phyloP scores from a whole-genome alignment of 2,113 vertebrate genomes.

The Antigone vipio region DNA sequence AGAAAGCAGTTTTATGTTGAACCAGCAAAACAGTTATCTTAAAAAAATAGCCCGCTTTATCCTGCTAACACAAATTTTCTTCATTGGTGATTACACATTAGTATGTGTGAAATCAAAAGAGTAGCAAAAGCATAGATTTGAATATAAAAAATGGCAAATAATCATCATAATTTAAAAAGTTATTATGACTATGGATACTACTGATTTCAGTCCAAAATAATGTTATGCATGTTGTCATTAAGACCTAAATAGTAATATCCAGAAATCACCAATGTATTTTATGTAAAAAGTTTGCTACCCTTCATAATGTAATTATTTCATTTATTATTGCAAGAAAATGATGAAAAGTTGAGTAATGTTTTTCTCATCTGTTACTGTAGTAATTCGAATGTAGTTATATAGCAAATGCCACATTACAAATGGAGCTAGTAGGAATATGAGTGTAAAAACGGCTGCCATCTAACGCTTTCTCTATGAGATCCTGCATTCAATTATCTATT shows the following conservation, averaged over 20 bases:
- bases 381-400: neutral
- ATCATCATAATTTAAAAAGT: neutral
- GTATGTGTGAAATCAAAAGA: neutral
- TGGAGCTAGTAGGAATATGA: neutral
- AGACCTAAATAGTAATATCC: neutral
- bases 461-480: neutral
- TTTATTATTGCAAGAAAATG: neutral
- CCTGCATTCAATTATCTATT: neutral
- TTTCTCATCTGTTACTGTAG: neutral
- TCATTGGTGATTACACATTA: neutral
- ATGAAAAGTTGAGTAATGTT: neutral
- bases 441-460: neutral
- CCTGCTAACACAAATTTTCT: neutral
- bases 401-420: neutral
- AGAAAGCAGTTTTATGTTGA: slow-evolving; percentile 32
- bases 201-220: neutral
- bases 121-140: neutral
- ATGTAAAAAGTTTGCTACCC: neutral
- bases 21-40: neutral
- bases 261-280: neutral
- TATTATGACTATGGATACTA: neutral
- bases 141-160: neutral
- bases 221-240: neutral
- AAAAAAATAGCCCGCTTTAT: neutral
- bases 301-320: neutral